These are phyloP conservation scores for Folsomia manolachei DNA, from an alignment of 2,888 invertebrate species.

Conservation along the genomic window DNA sequence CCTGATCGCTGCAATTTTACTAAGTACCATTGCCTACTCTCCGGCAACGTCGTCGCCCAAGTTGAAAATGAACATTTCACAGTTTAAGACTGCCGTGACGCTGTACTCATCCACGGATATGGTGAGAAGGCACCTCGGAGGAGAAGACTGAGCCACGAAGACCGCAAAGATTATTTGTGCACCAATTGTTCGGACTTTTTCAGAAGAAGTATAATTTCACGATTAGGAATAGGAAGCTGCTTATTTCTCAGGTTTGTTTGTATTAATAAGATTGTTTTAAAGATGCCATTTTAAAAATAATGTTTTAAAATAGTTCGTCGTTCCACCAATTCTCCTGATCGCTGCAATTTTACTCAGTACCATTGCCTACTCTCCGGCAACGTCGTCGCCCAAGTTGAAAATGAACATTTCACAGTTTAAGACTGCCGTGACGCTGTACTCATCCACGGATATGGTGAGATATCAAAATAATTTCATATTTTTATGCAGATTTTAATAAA, in stretches of 20 bases:
- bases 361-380: constrained; percentile 12
- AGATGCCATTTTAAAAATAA: too few species aligned
- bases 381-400: neutral
- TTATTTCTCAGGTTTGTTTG: constrained; percentile 53
- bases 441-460: constrained; percentile 24
- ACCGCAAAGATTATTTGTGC: constrained; percentile 50
- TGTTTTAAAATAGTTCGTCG: constrained; percentile 32
- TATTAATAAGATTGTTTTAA: constrained; percentile 45
- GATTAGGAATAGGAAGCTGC: constrained; percentile 52
- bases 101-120: constrained; percentile 27
- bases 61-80: constrained; percentile 20
- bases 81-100: constrained; percentile 29
- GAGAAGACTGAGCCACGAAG: constrained; percentile 16
- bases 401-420: constrained; percentile 30
- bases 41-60: constrained; percentile 5
- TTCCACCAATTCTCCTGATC: constrained; percentile 38
- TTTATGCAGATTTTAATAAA: too few species aligned
- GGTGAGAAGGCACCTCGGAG: too few species aligned
- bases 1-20: constrained; percentile 31
- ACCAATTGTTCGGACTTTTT: constrained; percentile 53
- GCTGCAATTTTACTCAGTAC: constrained; percentile 29
- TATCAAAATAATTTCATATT: neutral
- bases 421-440: constrained; percentile 27
- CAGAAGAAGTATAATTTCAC: constrained; percentile 54
- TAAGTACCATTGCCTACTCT: constrained; percentile 19